Conservation (phyloP, 2,888 invertebrate genomes). For the Muscina levida region DNA sequence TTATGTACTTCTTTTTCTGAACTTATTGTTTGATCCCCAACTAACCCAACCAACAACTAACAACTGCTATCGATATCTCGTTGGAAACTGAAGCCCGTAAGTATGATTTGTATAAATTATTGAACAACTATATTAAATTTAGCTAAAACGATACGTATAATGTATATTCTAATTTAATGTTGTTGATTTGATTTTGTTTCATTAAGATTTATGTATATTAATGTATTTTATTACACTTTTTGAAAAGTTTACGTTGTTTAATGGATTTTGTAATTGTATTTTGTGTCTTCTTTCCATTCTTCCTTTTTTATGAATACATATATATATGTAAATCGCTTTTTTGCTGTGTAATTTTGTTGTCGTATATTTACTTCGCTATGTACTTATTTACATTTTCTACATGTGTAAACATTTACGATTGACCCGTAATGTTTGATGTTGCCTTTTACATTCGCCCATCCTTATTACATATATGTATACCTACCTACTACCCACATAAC, state of each 20-base stretch:
- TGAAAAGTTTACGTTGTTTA: constrained; percentile 29
- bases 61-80: constrained; percentile 46
- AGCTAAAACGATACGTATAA: background rate
- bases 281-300: constrained; percentile 37
- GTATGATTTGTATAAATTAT: constrained; percentile 41
- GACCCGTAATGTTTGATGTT: constrained; percentile 1
- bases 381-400: constrained; percentile 24
- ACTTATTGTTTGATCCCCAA: background rate
- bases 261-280: constrained; percentile 35
- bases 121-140: background rate
- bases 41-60: constrained; percentile 30
- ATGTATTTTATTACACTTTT: constrained; percentile 25
- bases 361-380: constrained; percentile 22
- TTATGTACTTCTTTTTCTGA: constrained; percentile 19
- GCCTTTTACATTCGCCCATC: background rate
- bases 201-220: background rate
- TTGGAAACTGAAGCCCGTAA: constrained; percentile 58
- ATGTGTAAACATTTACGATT: constrained; percentile 14
- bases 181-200: too few species aligned
- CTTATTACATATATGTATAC: constrained; percentile 27
- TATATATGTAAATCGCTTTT: constrained; percentile 31
- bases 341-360: constrained; percentile 49
- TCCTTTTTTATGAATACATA: constrained; percentile 24
- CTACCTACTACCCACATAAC: constrained; percentile 8
- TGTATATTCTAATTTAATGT: background rate